Percentiles rank a stretch among this genome's conserved stretches.
phyloP scores from a whole-genome alignment of 2,797 vertebrate species.

The Pangasius krempfi region DNA sequence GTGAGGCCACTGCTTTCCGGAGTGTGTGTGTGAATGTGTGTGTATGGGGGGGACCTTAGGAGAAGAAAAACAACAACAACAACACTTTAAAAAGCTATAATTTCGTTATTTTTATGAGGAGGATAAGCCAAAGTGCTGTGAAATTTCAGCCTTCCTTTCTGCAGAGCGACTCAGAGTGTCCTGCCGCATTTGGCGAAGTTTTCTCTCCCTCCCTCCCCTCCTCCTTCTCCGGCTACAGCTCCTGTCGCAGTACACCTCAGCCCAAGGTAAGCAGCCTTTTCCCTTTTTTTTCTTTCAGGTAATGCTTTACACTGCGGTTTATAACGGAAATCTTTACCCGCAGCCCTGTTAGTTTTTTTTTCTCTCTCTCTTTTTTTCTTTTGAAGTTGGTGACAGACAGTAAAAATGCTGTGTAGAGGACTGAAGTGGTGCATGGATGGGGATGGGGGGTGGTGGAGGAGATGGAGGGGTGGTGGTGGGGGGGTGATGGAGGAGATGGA shows the following conservation, averaged over 20 bases:
- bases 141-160: slow-evolving; percentile 32
- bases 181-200: slow-evolving; percentile 53
- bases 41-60: slow-evolving; percentile 30
- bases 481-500: neutral
- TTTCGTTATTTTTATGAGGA: slow-evolving; percentile 55
- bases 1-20: slow-evolving; percentile 47
- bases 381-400: slow-evolving; percentile 18
- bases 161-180: slow-evolving; percentile 44
- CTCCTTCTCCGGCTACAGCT: slow-evolving; percentile 31
- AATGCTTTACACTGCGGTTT: neutral
- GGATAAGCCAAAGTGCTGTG: slow-evolving; percentile 65
- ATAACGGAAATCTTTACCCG: neutral
- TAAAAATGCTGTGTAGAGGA: neutral
- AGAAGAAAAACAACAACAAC: slow-evolving; percentile 25
- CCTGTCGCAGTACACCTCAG: slow-evolving; percentile 59
- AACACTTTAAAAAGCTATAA: slow-evolving; percentile 47
- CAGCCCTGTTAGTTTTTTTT: neutral
- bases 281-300: neutral
- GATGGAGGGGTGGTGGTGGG: no score
- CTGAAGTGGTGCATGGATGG: slow-evolving; percentile 34
- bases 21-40: slow-evolving; percentile 49
- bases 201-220: slow-evolving; percentile 15
- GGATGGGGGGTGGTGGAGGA: neutral
- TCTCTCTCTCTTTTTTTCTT: neutral
- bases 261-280: slow-evolving; percentile 65